Base-by-base conservation (phyloP, 2,888 invertebrate species). In the Heliconius ismenius region DNA sequence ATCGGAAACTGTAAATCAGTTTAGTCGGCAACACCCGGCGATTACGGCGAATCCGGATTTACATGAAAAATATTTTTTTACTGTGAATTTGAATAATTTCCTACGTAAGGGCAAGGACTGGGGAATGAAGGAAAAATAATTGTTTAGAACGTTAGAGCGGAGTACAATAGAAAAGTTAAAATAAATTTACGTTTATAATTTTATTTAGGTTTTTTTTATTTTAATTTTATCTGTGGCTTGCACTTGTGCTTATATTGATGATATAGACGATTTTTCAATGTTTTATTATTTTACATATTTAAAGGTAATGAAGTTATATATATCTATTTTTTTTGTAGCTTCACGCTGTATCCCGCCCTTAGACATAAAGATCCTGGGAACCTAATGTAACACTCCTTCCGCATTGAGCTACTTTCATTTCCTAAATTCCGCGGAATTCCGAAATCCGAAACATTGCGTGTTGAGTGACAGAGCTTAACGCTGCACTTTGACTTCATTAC, bases 1-100 rank as follows among this genome's bases (percentile, higher is more conserved):
- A 79, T 76, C 77, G 80, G 79, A 81, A 79, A 79, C 69, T 32
- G 26, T 77, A 62, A 78, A 79, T 78, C 78, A 64, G 74, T 78
- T 58, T 67, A 78, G 70, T 70, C 62, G 39, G 62, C 73, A 73
- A 73, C 62, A 62, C 73, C 75, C 62, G 64, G 26, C 76, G 67
- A 76, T 79, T 79, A 78, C 54, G 39, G 67, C 28, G 58, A 62
- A 73, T 73, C 73, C 26, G 63, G 63, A 73, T 73, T 73, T 73
- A 73, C 63, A 63, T 73, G 13, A 28, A 73, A 73, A 73, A 73
- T 43, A 73, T 73, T 63, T 60, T 72, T 73, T 73, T 63, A 28
- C 62, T 63, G 36, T 63, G 73, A 60, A 63, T 73, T 73, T 63
- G 63, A 73, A 70, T 70, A 70, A 73, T 63, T 73, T 73, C 28